These are phyloP conservation scores for Anastrepha obliqua DNA, from an alignment of 1,140 invertebrate species.

Conservation along the genomic window DNA sequence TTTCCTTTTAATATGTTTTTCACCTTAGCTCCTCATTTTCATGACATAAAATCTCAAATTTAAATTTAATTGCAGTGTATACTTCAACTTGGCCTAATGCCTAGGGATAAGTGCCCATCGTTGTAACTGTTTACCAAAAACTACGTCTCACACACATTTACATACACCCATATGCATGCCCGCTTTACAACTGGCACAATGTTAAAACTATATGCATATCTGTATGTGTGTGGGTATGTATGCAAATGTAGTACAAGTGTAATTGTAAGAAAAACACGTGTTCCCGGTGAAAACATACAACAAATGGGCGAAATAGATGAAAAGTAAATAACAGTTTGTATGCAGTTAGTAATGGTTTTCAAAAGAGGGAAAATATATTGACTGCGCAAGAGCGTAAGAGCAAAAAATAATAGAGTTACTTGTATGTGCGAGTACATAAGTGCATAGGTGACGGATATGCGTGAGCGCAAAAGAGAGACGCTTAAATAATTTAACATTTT, in stretches of 20 bases:
- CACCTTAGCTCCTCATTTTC: too few species aligned
- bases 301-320: not conserved
- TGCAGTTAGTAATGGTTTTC: too few species aligned
- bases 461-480: not conserved
- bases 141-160: not conserved
- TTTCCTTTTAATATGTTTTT: too few species aligned
- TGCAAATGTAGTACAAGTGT: not conserved
- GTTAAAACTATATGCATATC: not conserved
- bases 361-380: not conserved
- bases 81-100: not conserved
- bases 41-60: not conserved
- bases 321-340: constrained; percentile 1
- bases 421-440: not conserved
- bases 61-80: not conserved
- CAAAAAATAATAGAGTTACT: not conserved
- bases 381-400: not conserved
- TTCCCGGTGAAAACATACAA: constrained; percentile 37
- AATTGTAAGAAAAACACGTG: constrained; percentile 51
- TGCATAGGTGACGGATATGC: not conserved
- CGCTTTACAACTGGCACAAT: constrained; percentile 10
- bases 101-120: not conserved
- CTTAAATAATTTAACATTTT: too few species aligned
- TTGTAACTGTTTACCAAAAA: not conserved
- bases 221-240: not conserved
- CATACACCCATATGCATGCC: not conserved